Evolutionary conservation across 2,888 invertebrate genomes (phyloP).

Genomic region (Drosophila multiciliata): DNA sequence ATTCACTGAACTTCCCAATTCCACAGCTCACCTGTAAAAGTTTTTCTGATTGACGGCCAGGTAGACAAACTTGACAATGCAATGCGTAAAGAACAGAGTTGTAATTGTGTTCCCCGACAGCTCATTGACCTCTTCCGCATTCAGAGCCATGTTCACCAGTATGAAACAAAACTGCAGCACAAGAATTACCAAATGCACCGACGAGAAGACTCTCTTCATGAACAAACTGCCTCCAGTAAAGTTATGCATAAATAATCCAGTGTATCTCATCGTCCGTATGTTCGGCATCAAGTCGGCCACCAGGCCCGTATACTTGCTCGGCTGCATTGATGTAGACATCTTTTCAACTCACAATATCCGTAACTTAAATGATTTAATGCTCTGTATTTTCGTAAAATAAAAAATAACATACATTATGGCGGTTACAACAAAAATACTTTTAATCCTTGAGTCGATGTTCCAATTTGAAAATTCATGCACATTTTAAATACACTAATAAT

Average conservation of each 20-base stretch:
- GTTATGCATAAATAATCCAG: slow-evolving; percentile 92
- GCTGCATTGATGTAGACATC: slow-evolving; percentile 75
- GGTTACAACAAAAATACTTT: background rate
- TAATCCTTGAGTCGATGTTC: background rate
- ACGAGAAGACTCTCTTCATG: slow-evolving; percentile 87
- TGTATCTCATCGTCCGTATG: slow-evolving; percentile 90
- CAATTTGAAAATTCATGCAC: background rate
- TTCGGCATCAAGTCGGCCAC: slow-evolving; percentile 94
- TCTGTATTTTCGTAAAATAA: background rate
- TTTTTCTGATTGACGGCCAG: slow-evolving; percentile 90
- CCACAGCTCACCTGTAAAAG: slow-evolving; percentile 88
- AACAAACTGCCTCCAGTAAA: slow-evolving; percentile 89
- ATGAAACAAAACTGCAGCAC: slow-evolving; percentile 88
- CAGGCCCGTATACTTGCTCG: slow-evolving; percentile 87
- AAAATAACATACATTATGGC: rapidly evolving
- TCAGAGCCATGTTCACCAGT: slow-evolving; percentile 89
- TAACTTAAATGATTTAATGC: slow-evolving; percentile 13
- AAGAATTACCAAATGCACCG: slow-evolving; percentile 87
- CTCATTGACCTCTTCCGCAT: slow-evolving; percentile 91
- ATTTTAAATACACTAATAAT: background rate
- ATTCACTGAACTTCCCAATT: no score
- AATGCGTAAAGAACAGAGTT: slow-evolving; percentile 91
- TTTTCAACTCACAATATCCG: slow-evolving; percentile 2
- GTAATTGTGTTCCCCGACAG: slow-evolving; percentile 92
- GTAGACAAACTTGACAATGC: slow-evolving; percentile 90